Evolutionary conservation across 2,113 vertebrate species (phyloP), one percentile per base, ranked within the genome.

Genomic region (Percina caprodes): DNA sequence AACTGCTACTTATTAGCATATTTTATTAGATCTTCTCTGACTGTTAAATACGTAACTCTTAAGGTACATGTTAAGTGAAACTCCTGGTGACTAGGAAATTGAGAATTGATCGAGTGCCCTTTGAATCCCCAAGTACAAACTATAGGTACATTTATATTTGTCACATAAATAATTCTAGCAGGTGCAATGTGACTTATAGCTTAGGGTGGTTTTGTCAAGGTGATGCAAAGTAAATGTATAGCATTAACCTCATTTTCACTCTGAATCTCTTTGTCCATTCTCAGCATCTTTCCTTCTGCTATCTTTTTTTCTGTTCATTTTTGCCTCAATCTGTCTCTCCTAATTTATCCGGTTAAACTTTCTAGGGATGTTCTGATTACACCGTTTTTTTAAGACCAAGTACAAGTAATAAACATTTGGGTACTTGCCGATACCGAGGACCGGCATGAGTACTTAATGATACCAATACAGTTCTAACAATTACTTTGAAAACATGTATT

Each of bases 151-250:
- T 51, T 60, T 42, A 18, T 49, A 51, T 23, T 67, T 48, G 9
- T 46, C 35, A 3, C 1, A 35, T 19, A 19, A 4, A 23, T 23
- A 30, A 55, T 45, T 35, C 65, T 23, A 8, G 33, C 30, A 30
- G 19, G 24, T 60, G 23, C 30, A 52, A 24, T 46, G 24, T 74
- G 19, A 74, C 30, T 42, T 39, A 69, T 6, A 68, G 1, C 21
- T 52, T 8, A 62, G 19, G 26, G 49, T 69, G 56, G 46, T 61
- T 58, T 58, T 24, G 49, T 71, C 58, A 49, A 19, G 30, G 39
- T 70, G 59, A 65, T 30, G 73, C 8, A 71, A 52, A 71, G 12
- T 42, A 58, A 42, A 60, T 45, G 19, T 56, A 26, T 80, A 71
- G 67, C 7, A 51, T 2, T 23, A 24, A 21, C 49, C 23, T 82